phyloP scores from a whole-genome alignment of 2,797 vertebrate genomes.

The Lindbergichthys nudifrons region DNA sequence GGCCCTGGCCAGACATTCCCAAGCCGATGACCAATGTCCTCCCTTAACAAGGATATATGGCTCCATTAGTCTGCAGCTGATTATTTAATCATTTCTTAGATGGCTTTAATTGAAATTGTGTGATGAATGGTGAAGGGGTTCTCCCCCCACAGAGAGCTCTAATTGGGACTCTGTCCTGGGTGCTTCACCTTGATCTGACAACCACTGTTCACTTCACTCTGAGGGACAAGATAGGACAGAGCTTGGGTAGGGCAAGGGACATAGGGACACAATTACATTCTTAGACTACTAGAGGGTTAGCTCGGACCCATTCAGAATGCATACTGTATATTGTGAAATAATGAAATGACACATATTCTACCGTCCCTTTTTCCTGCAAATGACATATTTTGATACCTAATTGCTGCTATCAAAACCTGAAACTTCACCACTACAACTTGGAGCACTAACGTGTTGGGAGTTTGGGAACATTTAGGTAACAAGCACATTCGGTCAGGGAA shows the following conservation, averaged over 20 bases:
- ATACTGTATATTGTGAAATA: background rate
- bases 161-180: conserved; percentile 67
- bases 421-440: background rate
- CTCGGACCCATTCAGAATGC: background rate
- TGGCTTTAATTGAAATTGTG: conserved; percentile 81
- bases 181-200: conserved; percentile 62
- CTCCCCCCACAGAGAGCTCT: conserved; percentile 63
- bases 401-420: background rate
- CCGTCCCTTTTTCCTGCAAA: background rate
- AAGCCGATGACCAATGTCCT: conserved; percentile 72
- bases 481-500: no score
- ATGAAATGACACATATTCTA: background rate
- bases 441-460: background rate
- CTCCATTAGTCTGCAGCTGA: conserved; percentile 78
- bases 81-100: conserved; percentile 84
- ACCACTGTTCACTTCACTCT: conserved; percentile 29
- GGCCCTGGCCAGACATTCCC: conserved; percentile 67
- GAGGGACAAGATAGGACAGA: conserved; percentile 23
- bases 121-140: conserved; percentile 76
- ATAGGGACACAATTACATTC: background rate
- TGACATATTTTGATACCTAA: background rate
- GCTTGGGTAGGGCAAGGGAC: background rate
- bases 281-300: background rate
- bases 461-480: background rate
- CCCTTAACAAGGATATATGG: conserved; percentile 80